Evolutionary conservation across 1,140 invertebrate species (phyloP).

Genomic region (Bathynomus jamesi): DNA sequence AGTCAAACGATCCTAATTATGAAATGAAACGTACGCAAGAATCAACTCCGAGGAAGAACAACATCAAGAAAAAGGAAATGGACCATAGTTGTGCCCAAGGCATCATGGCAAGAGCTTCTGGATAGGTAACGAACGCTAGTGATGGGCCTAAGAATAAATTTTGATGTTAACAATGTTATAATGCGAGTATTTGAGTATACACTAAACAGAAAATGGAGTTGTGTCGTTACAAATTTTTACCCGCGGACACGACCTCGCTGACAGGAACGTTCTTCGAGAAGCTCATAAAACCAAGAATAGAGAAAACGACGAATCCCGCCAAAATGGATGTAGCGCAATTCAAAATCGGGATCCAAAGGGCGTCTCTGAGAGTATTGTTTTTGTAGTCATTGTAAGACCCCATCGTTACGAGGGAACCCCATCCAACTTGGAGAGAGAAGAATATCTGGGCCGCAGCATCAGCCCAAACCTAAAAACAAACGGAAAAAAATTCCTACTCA

Average conservation of each 20-base stretch:
- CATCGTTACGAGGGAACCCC: conserved; percentile 70
- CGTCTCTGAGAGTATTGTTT: conserved; percentile 28
- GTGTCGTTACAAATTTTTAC: too few relatives aligned
- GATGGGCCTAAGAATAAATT: conserved; percentile 44
- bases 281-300: conserved; percentile 57
- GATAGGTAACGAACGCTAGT: conserved; percentile 50
- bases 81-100: conserved; percentile 49
- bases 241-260: conserved; percentile 26
- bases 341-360: conserved; percentile 28
- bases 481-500: neutral
- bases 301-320: conserved; percentile 44
- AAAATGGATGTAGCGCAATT: conserved; percentile 35
- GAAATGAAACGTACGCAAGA: conserved; percentile 16
- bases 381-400: conserved; percentile 63
- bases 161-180: too few relatives aligned
- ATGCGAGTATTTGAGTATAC: too few relatives aligned
- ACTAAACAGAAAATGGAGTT: too few relatives aligned
- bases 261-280: conserved; percentile 52
- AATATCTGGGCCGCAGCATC: conserved; percentile 81
- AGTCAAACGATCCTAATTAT: too few relatives aligned
- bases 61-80: conserved; percentile 49
- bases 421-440: conserved; percentile 72
- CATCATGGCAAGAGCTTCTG: conserved; percentile 49
- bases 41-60: conserved; percentile 43
- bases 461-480: conserved; percentile 55